Base-by-base conservation (phyloP, 1,140 invertebrate species). In the Sarcophaga bullata region DNA sequence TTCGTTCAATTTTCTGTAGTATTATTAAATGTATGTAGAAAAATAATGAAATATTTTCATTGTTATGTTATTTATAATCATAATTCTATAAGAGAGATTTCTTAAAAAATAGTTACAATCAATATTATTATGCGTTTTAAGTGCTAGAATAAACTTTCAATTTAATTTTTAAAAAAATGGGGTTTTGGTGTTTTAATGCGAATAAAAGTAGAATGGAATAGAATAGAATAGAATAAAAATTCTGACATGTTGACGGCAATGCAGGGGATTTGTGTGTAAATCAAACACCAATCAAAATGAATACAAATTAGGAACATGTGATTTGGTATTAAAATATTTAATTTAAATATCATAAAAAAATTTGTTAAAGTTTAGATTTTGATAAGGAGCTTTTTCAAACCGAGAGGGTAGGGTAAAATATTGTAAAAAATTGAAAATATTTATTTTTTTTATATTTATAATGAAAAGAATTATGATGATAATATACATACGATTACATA, bases 1-100 rank as follows among this genome's bases (percentile, higher is more conserved):
- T 87, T 88, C 88, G 88, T 19, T 73, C 47, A 25, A 52, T 47
- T 46, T 17, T 81, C n/a, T 68, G 62, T 68, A 68, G 54, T 58
- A 58, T 80, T 58, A 54, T 80, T 25, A 52, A 52, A 50, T 50
- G 50, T 11, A 76, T 49, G 17, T 76, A 76, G 9, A 78, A 52
- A 52, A 25, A 25, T 72, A 25, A 78, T 48, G 47, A 76, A 37
- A 76, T 78, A 50, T 6, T 68, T 68, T 68, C 46, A 47, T 47
- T 47, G 17, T 48, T 10, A 47, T 76, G 3, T 76, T 48, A 76
- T 17, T 75, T 75, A 37, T 75, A 46, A 75, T n/a, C 46, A 76
- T 48, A 47, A 76, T 76, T 47, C 73, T 76, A 50, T 76, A 37
- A 37, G 25, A 48, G 46, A 48, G 25, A 48, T 76, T 46, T 47